A percentile compares a stretch with the other conserved stretches of the same genome.
Evolutionary conservation across 2,797 vertebrate species (phyloP).

Genomic region (Tokudaia tokunoshimensis): DNA sequence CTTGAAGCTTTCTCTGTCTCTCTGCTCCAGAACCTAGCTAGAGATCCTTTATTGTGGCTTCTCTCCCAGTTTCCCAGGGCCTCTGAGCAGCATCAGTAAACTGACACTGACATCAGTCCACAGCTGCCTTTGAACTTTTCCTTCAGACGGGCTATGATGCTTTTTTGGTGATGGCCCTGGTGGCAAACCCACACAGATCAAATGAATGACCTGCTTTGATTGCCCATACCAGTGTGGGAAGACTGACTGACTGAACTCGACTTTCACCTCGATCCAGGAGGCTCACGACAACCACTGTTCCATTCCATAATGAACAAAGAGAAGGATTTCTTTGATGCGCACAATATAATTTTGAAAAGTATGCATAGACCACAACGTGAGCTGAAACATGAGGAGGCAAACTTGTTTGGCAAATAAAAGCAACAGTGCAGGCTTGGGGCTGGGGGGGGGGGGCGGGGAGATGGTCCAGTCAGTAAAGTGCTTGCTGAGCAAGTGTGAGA

Average conservation of each 20-base stretch:
- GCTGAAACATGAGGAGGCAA: not conserved
- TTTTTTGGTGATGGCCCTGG: not conserved
- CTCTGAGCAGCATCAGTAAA: not conserved
- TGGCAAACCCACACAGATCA: not conserved
- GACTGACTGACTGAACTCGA: not conserved
- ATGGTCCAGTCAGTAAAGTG: not conserved
- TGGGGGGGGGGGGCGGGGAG: no score
- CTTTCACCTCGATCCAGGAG: not conserved
- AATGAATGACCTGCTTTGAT: not conserved
- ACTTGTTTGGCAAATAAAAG: not conserved
- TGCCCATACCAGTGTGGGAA: fast-evolving
- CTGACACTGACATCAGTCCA: not conserved
- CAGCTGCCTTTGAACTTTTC: not conserved
- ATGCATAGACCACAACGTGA: not conserved
- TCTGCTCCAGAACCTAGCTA: not conserved
- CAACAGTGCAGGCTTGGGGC: not conserved
- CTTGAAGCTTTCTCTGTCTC: not conserved
- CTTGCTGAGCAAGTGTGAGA: not conserved
- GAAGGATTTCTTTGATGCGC: not conserved
- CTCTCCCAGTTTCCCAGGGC: not conserved
- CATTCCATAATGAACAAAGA: not conserved
- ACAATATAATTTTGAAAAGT: not conserved
- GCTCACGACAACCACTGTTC: not conserved
- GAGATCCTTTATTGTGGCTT: not conserved
- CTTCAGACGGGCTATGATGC: not conserved